Conservation (phyloP, 2,888 invertebrate species). For the Cordilura impudica region DNA sequence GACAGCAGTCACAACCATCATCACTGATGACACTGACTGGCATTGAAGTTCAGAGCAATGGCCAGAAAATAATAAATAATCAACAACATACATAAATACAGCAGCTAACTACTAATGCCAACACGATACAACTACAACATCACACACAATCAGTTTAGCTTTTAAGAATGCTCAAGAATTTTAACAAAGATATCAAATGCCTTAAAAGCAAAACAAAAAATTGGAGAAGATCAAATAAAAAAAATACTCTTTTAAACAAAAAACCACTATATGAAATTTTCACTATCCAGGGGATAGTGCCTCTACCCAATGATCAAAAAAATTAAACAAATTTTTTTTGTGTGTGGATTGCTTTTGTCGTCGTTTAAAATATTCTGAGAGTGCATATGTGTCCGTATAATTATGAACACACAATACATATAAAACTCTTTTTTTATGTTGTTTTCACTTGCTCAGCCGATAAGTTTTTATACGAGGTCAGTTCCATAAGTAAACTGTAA, state of each 20-base stretch:
- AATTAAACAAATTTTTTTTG: not conserved
- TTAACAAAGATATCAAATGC: slow-evolving; percentile 63
- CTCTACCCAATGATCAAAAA: slow-evolving; percentile 11
- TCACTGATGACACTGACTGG: slow-evolving; percentile 54
- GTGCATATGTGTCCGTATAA: slow-evolving; percentile 17
- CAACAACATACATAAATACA: slow-evolving; percentile 3
- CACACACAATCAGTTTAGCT: not conserved
- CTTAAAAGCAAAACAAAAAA: slow-evolving; percentile 60
- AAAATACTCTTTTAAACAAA: slow-evolving; percentile 25
- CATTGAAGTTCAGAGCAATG: slow-evolving; percentile 55
- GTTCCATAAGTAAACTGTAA: not conserved
- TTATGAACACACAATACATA: slow-evolving; percentile 34
- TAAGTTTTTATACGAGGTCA: not conserved
- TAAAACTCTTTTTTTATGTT: not conserved
- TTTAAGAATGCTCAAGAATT: slow-evolving; percentile 18
- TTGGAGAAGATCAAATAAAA: slow-evolving; percentile 51
- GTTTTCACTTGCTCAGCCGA: not conserved
- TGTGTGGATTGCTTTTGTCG: slow-evolving; percentile 35
- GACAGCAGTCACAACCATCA: slow-evolving; percentile 34
- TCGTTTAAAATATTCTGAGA: not conserved
- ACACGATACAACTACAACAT: slow-evolving; percentile 7
- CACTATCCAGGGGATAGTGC: slow-evolving; percentile 42
- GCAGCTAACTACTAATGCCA: slow-evolving; percentile 26
- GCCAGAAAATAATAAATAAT: slow-evolving; percentile 45
- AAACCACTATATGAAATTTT: slow-evolving; percentile 50